phyloP scores from a whole-genome alignment of 2,113 vertebrate species.

The Takifugu flavidus region DNA sequence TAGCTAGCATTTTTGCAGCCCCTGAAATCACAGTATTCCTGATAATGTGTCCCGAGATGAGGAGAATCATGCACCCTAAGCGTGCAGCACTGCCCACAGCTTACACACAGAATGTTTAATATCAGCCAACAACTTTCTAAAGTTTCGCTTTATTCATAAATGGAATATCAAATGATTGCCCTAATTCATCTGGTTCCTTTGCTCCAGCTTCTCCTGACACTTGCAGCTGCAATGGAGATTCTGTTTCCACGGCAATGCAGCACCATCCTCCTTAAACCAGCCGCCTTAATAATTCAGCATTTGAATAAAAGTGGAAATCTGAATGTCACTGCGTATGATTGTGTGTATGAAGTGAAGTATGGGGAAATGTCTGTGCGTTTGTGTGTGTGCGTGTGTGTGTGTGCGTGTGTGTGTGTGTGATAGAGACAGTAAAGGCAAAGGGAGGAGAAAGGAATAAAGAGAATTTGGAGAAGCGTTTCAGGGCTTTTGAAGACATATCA shows the following conservation, averaged over 20 bases:
- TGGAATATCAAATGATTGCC: conserved; percentile 51
- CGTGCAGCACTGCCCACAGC: conserved; percentile 17
- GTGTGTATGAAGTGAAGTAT: background rate
- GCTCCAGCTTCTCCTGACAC: conserved; percentile 15
- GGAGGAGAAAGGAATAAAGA: background rate
- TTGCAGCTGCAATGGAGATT: conserved; percentile 41
- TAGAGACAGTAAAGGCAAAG: conserved; percentile 14
- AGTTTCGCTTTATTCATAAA: conserved; percentile 58
- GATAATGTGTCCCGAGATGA: too few relatives aligned
- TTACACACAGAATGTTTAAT: conserved; percentile 39
- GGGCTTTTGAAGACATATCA: too few relatives aligned
- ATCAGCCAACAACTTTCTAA: conserved; percentile 42
- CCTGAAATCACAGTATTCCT: too few relatives aligned
- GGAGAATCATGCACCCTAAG: too few relatives aligned
- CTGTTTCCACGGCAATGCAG: conserved; percentile 40
- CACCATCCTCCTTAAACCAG: conserved; percentile 42
- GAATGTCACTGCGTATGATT: conserved; percentile 25
- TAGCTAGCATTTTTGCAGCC: too few relatives aligned
- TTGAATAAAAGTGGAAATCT: conserved; percentile 38
- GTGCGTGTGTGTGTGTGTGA: background rate
- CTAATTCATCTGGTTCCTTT: conserved; percentile 36
- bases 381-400: background rate
- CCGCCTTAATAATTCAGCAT: conserved; percentile 53
- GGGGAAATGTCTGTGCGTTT: conserved; percentile 22
- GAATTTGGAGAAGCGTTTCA: too few relatives aligned